Base-by-base conservation (phyloP, 1,140 invertebrate genomes). In the Cotesia vestalis region DNA sequence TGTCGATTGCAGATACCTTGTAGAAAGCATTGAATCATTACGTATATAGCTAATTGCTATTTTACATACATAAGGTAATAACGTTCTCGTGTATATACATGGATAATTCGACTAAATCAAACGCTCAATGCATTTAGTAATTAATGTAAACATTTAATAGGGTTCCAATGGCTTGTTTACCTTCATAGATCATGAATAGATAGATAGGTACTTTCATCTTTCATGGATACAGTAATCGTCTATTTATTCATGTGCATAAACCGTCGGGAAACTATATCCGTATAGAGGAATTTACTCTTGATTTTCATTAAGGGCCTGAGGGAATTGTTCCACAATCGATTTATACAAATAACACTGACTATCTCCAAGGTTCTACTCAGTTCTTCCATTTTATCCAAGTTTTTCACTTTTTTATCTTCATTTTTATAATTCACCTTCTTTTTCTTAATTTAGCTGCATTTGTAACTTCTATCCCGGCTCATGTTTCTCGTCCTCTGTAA, bases 1-100 rank as follows among this genome's bases (percentile, higher is more conserved):
- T 62, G 59, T 38, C 68, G 38, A 61, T 62, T 51, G 38, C 46
- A 62, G 11, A 62, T 62, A 8, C 57, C 17, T 62, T 46, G 40
- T 17, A 69, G 20, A 20, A 40, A 9, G 57, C 55, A 51, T 14
- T 62, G 14, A 38, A 69, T 51, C 57, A 5, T 20, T 27, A 8
- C 57, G 27, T 20, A 20, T 59, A 4, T 27, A 27, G 20, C 5
- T 27, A 20, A 59, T 59, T 59, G 57, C 8, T 27, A 59, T 59
- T 59, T 27, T 27, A 9, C 20, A 59, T 20, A 27, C 20, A 4
- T 59, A 17, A 27, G 20, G 57, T 5, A 27, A 20, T 20, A 27
- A 59, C 35, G 20, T 59, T 8, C 57, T 59, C 57, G 27, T 27
- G 20, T 59, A 17, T 20, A 20, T 59, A 8, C 55, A 17, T 8